These are phyloP conservation scores for Donacobius atricapilla DNA, from an alignment of 2,113 vertebrate genomes.

Conservation along the genomic window DNA sequence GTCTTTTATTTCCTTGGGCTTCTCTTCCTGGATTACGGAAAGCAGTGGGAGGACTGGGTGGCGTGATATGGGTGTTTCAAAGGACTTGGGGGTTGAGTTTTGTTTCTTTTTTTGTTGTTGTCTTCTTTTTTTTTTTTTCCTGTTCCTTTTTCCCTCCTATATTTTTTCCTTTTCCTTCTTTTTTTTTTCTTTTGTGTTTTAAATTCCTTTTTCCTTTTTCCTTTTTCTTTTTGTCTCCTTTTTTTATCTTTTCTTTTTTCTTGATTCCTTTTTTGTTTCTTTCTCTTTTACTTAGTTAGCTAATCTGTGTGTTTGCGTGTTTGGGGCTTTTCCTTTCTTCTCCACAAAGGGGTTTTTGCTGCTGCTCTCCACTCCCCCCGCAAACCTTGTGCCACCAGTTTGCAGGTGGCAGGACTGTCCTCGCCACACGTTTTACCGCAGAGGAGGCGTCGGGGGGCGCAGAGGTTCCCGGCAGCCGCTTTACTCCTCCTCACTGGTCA, in stretches of 20 bases:
- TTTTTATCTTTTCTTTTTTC: background rate
- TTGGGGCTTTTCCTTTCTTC: background rate
- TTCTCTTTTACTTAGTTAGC: rapidly evolving
- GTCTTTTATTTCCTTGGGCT: background rate
- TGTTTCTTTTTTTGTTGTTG: background rate
- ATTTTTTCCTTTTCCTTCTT: background rate
- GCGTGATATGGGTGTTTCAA: background rate
- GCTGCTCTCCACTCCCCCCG: rapidly evolving
- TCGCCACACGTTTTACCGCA: background rate
- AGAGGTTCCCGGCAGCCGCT: background rate
- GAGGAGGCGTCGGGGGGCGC: rapidly evolving
- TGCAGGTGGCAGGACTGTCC: rapidly evolving
- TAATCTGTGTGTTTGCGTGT: rapidly evolving
- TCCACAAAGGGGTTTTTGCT: background rate
- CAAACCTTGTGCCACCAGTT: background rate
- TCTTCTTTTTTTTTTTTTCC: background rate
- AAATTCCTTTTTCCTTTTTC: no score
- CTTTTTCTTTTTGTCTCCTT: rapidly evolving
- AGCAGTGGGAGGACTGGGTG: background rate
- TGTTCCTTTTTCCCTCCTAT: rapidly evolving
- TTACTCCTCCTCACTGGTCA: background rate
- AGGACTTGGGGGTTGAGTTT: background rate
- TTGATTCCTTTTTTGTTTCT: background rate
- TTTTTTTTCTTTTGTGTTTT: background rate
- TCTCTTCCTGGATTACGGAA: background rate